Evolutionary conservation across 2,888 invertebrate species (phyloP), one percentile per base, ranked within the genome.

Genomic region (Heliconius ethilla): DNA sequence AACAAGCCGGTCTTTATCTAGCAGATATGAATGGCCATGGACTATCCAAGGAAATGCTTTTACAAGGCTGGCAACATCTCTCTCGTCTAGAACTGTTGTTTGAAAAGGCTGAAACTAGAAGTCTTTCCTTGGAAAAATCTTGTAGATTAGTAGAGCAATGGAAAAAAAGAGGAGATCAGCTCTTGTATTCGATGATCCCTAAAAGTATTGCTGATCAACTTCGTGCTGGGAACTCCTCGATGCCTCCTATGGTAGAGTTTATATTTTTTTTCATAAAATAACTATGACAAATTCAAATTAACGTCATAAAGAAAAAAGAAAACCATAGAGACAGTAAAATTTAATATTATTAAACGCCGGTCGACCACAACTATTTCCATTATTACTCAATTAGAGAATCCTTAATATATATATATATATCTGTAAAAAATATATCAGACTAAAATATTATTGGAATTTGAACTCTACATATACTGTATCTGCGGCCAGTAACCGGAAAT

Each of bases 171-270:
- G 97, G 98, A 0, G 98, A 98, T 86, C 97, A 97, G 82, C 93
- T 98, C 7, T 92, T 98, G 0, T 98, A 98, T 87, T 98, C 98
- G 1, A 98, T 98, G 98, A 98, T 98, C 86, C 98, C 98, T 0
- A 96, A 96, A 85, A 96, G 96, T 3, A 97, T 98, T 25, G 98
- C 98, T 0, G 97, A 98, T 86, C 95, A 97, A 81, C 94, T 98
- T 84, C 95, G 97, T 78, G 93, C 96, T 29, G 98, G 98, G 0
- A 96, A 96, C 79, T 96, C 97, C 85, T 96, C 97, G 1, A 93
- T 97, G 85, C 96, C 95, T 72, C 98, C 98, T 22, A 98, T 59
- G 73, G 77, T 77, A 74, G 18, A 7, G n/a, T n/a, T 59, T 15
- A 15, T 45, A 15, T 45, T 37, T 33, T 29, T 33, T 33, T 29